Evolutionary conservation across 1,140 invertebrate genomes (phyloP).

Genomic region (Geopemphigus sp.): DNA sequence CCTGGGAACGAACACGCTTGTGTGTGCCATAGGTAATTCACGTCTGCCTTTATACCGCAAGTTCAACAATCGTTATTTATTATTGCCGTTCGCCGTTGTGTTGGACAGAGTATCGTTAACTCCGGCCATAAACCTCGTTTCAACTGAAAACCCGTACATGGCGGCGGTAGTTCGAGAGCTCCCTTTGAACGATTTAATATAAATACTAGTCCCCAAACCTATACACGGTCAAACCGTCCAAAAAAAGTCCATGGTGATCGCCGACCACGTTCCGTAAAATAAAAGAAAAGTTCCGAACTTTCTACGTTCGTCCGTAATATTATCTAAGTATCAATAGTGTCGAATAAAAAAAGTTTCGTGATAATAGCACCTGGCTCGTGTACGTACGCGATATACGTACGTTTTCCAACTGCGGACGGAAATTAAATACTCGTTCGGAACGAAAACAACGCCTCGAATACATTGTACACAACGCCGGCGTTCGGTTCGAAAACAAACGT

Average conservation of each 20-base stretch:
- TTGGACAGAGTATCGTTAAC: not conserved
- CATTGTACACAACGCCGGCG: too few species aligned
- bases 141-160: not conserved
- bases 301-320: too few species aligned
- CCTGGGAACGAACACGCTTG: not conserved
- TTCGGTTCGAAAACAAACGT: too few species aligned
- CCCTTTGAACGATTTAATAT: conserved; percentile 16
- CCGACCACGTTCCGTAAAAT: not conserved
- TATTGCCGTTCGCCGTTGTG: conserved; percentile 1
- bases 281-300: not conserved
- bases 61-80: conserved; percentile 33
- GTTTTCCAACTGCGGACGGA: too few species aligned
- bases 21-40: conserved; percentile 26
- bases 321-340: not conserved
- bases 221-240: not conserved
- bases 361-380: too few species aligned
- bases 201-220: too few species aligned
- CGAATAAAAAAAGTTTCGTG: not conserved
- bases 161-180: not conserved
- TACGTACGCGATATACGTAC: too few species aligned
- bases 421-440: too few species aligned
- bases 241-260: not conserved
- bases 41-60: conserved; percentile 6
- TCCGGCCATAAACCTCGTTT: conserved; percentile 8
- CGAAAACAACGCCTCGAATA: too few species aligned